Base-by-base conservation (phyloP, 2,888 invertebrate genomes). In the Aplocera efformata region DNA sequence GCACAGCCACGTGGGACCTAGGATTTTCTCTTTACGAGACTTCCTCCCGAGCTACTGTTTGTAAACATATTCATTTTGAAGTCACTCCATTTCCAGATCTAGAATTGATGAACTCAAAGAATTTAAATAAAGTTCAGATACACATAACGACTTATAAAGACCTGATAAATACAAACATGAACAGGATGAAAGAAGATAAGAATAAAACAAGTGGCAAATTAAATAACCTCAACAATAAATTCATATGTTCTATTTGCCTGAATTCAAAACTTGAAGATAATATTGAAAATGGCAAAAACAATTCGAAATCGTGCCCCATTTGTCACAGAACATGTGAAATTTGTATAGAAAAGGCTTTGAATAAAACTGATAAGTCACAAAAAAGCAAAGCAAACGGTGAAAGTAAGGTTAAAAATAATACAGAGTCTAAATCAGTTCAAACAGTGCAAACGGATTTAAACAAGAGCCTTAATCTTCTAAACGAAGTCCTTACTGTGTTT, bases 401-500 rank as follows among this genome's bases (percentile, higher is more conserved):
- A 28, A 21, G 13, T 10, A 8, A 27, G 23, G 11, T 42, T 7
- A 17, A 6, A 9, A 24, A 27, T 7, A 27, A 34, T 7, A 45
- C 35, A 11, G 17, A 37, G 26, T 28, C 32, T 1, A 8, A 21
- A 35, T 20, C 57, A 0, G 64, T 74, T 1, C 82, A 82, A 48
- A 81, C 80, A 0, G 67, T 69, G 0, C 56, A 68, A 27, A 56
- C 69, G 1, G 71, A 78, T 41, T 17, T 37, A 1, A 47, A 37
- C 7, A 47, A 78, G 53, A 77, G 73, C 1, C 23, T 82, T 0
- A 70, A 62, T 23, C 55, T 86, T n/a, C 51, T 86, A 0, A 80
- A 81, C 32, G 84, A 85, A 69, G 83, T 86, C 0, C 48, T 86
- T 1, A 78, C 72, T 3, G 81, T 75, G 1, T 84, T 85, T 35